Conservation (phyloP, 2,888 invertebrate species). For the Xanthostigma xanthostigma region DNA sequence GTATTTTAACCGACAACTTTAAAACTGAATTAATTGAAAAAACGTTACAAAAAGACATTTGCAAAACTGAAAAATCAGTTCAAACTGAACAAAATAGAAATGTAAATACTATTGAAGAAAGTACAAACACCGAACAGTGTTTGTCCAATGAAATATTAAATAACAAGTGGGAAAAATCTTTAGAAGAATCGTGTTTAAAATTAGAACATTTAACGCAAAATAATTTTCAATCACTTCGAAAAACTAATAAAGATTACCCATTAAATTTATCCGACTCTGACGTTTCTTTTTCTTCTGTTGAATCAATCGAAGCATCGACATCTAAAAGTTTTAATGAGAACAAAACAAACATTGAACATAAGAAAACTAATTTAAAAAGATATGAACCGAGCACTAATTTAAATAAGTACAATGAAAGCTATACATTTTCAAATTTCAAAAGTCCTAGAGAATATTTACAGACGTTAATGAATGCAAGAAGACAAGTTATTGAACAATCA, state of each 20-base stretch:
- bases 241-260: no score
- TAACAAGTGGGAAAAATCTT: conserved; percentile 25
- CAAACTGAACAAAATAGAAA: background rate
- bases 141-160: conserved; percentile 8
- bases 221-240: background rate
- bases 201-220: conserved; percentile 20
- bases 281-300: no score
- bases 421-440: conserved; percentile 5
- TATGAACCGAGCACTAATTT: no score
- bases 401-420: background rate
- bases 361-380: background rate
- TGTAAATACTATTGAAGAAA: no score
- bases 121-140: no score
- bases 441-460: conserved; percentile 41
- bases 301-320: background rate
- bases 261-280: no score
- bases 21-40: background rate
- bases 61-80: background rate
- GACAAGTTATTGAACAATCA: conserved; percentile 36
- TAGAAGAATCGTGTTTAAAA: conserved; percentile 24
- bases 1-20: background rate
- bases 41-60: background rate
- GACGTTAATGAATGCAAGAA: conserved; percentile 38
- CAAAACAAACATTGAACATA: background rate
- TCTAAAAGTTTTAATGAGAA: background rate